Evolutionary conservation across 2,113 vertebrate species (phyloP).

Genomic region (Axis porcinus): DNA sequence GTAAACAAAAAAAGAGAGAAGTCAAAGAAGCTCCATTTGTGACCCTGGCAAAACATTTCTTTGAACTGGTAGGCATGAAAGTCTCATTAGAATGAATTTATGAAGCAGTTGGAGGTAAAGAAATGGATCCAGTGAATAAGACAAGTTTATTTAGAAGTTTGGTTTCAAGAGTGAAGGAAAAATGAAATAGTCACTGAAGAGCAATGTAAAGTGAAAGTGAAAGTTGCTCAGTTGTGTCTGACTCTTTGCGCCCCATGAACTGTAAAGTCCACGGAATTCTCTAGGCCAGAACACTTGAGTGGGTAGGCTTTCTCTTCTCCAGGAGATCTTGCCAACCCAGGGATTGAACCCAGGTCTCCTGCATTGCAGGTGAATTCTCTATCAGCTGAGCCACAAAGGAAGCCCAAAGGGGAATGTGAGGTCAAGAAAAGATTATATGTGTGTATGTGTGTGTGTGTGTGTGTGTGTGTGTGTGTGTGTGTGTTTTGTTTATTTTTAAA

Average conservation of each 20-base stretch:
- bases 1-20: not conserved
- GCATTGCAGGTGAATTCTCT: not conserved
- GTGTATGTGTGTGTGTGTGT: too few species aligned
- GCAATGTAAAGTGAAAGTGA: not conserved
- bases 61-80: not conserved
- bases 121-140: not conserved
- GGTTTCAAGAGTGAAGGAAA: not conserved
- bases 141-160: not conserved
- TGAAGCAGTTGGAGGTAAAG: not conserved
- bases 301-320: not conserved
- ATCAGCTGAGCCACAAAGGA: not conserved
- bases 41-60: not conserved
- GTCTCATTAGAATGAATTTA: not conserved
- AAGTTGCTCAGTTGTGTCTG: fast-evolving
- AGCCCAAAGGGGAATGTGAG: not conserved
- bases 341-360: not conserved
- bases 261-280: not conserved
- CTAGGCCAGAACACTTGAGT: not conserved
- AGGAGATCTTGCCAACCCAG: not conserved
- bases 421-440: not conserved
- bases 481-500: too few species aligned
- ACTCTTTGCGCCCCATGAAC: not conserved
- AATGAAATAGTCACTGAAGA: not conserved
- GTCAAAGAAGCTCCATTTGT: not conserved
- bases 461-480: too few species aligned